These are phyloP conservation scores for Apamea sordens DNA, from an alignment of 2,888 invertebrate genomes.

Conservation along the genomic window DNA sequence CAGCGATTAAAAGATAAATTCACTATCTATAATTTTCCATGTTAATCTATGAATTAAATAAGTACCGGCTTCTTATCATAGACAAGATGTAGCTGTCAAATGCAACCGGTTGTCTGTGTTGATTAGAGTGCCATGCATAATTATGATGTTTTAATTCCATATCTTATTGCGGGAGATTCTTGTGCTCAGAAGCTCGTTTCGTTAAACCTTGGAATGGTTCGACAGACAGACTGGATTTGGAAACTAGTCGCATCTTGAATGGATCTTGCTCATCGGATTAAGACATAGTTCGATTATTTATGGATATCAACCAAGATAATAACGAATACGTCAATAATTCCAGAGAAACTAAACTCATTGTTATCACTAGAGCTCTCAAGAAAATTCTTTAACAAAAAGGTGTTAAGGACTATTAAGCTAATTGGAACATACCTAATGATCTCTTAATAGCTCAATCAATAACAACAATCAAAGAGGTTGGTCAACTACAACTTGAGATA, in stretches of 20 bases:
- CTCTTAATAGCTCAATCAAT: neutral
- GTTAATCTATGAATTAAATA: constrained; percentile 45
- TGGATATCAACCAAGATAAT: neutral
- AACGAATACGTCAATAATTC: neutral
- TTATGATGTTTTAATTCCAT: constrained; percentile 34
- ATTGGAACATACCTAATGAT: neutral
- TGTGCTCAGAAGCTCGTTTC: constrained; percentile 6
- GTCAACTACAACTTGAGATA: neutral
- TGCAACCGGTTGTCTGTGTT: constrained; percentile 17
- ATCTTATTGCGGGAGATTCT: constrained; percentile 10
- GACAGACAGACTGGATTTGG: constrained; percentile 5
- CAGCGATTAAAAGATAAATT: constrained; percentile 35
- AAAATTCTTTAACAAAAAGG: neutral
- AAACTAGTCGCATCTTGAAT: constrained; percentile 2
- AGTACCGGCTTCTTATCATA: constrained; percentile 44
- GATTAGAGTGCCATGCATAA: constrained; percentile 32
- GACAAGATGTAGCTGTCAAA: constrained; percentile 51
- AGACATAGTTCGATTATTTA: neutral
- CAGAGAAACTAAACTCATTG: neutral
- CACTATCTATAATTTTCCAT: constrained; percentile 33
- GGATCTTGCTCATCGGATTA: constrained; percentile 4
- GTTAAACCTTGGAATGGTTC: neutral
- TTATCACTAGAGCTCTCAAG: neutral
- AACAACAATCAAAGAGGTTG: neutral
- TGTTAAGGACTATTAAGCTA: neutral